Conservation (phyloP, 2,797 vertebrate species). For the Rhadinocentrus ornatus region DNA sequence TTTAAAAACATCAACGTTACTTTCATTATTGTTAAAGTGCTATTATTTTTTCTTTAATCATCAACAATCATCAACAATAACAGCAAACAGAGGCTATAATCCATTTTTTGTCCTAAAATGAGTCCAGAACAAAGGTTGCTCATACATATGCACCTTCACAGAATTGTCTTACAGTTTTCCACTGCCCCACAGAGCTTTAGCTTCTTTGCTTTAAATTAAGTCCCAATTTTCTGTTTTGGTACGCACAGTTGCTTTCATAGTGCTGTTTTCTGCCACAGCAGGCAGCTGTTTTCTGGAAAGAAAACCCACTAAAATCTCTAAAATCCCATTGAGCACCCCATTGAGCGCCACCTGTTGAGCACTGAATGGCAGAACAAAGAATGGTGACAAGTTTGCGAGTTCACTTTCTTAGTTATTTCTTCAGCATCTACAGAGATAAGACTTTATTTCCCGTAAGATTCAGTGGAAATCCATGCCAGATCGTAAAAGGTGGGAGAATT, state of each 20-base stretch:
- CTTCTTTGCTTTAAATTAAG: conserved; percentile 10
- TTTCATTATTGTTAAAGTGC: conserved; percentile 30
- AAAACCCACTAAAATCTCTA: neutral
- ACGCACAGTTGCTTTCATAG: conserved; percentile 6
- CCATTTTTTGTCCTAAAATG: neutral
- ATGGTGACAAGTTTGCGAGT: neutral
- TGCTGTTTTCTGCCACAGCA: conserved; percentile 17
- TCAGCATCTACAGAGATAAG: neutral
- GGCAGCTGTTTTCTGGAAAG: conserved; percentile 6
- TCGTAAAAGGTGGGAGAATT: neutral
- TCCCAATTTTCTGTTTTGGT: conserved; percentile 8
- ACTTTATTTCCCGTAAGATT: neutral
- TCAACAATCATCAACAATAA: neutral
- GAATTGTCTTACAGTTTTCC: conserved; percentile 5
- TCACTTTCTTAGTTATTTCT: neutral
- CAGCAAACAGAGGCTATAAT: neutral
- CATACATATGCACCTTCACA: neutral
- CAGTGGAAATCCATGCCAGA: neutral
- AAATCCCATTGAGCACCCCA: neutral
- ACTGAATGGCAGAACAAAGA: neutral
- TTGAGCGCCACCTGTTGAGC: neutral
- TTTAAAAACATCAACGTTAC: too few species aligned
- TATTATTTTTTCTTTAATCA: neutral
- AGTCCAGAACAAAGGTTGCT: neutral
- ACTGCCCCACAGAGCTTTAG: conserved; percentile 3